Evolutionary conservation across 2,797 vertebrate species (phyloP).

Genomic region (Serranus cabrilla): DNA sequence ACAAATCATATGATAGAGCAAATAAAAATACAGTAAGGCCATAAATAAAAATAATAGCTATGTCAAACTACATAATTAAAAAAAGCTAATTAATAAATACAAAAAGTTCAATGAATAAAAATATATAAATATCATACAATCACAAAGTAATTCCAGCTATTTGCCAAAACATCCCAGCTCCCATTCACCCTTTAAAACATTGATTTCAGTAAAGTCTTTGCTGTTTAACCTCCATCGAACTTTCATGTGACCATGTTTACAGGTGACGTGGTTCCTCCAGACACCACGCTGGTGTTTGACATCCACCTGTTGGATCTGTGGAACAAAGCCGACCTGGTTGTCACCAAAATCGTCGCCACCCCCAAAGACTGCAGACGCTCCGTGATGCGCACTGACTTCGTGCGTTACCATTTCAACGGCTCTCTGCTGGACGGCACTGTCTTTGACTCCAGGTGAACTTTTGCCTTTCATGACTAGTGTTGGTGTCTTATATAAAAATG

Average conservation of each 20-base stretch:
- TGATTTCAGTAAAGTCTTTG: neutral
- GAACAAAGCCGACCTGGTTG: conserved; percentile 93
- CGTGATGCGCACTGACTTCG: conserved; percentile 92
- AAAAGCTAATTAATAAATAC: too few species aligned
- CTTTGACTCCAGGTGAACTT: conserved; percentile 93
- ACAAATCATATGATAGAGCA: too few species aligned
- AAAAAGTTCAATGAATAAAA: too few species aligned
- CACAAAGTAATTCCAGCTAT: too few species aligned
- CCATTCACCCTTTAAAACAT: too few species aligned
- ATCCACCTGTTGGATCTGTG: conserved; percentile 93
- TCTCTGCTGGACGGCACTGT: conserved; percentile 90
- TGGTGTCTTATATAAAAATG: neutral
- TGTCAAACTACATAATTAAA: too few species aligned
- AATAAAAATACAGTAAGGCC: too few species aligned
- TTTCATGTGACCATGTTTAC: conserved; percentile 1
- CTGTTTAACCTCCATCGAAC: neutral
- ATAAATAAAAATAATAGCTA: too few species aligned
- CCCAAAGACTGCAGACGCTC: conserved; percentile 90
- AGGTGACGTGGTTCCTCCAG: conserved; percentile 89
- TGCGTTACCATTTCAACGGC: conserved; percentile 97
- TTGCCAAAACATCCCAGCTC: too few species aligned
- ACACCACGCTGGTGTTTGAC: conserved; percentile 93
- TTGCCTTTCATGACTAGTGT: too few species aligned
- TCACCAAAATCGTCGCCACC: conserved; percentile 87
- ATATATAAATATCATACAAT: too few species aligned